These are phyloP conservation scores for Limanda limanda DNA, from an alignment of 2,113 vertebrate species.

Conservation along the genomic window DNA sequence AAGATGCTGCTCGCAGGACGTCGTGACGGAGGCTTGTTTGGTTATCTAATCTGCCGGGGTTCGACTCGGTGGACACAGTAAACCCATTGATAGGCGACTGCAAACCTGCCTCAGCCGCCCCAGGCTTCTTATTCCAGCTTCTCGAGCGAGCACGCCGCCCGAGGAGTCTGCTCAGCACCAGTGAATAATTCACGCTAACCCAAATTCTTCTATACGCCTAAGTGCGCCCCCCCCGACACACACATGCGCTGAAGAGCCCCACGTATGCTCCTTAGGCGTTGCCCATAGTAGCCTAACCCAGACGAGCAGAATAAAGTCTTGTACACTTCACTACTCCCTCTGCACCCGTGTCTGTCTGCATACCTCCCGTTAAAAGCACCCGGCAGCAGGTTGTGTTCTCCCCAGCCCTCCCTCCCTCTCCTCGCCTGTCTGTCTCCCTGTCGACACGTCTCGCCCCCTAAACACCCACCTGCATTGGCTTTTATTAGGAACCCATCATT, in stretches of 20 bases:
- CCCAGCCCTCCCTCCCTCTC: conserved; percentile 36
- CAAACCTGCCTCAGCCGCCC: conserved; percentile 24
- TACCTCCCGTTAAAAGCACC: conserved; percentile 73
- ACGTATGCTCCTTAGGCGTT: conserved; percentile 69
- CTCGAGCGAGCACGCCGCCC: neutral
- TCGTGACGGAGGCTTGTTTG: conserved; percentile 10
- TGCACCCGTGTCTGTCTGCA: conserved; percentile 70
- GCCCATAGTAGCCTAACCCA: conserved; percentile 72
- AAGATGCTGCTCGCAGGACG: conserved; percentile 5
- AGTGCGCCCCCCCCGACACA: conserved; percentile 53
- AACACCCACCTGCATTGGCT: conserved; percentile 29
- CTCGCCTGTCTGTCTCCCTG: conserved; percentile 39
- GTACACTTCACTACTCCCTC: conserved; percentile 73
- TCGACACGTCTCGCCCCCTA: conserved; percentile 38
- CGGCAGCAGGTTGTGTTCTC: conserved; percentile 60
- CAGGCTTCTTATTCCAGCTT: conserved; percentile 15
- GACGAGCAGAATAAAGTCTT: conserved; percentile 78
- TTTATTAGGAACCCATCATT: conserved; percentile 47
- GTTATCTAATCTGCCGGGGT: conserved; percentile 54
- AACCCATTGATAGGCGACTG: conserved; percentile 36
- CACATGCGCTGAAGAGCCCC: conserved; percentile 35
- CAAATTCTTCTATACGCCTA: conserved; percentile 68
- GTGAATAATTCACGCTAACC: conserved; percentile 81
- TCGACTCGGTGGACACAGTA: conserved; percentile 43
- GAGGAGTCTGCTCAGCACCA: neutral